These are phyloP conservation scores for Drosophila willistoni DNA, from an alignment of 1,140 invertebrate species.

Conservation along the genomic window DNA sequence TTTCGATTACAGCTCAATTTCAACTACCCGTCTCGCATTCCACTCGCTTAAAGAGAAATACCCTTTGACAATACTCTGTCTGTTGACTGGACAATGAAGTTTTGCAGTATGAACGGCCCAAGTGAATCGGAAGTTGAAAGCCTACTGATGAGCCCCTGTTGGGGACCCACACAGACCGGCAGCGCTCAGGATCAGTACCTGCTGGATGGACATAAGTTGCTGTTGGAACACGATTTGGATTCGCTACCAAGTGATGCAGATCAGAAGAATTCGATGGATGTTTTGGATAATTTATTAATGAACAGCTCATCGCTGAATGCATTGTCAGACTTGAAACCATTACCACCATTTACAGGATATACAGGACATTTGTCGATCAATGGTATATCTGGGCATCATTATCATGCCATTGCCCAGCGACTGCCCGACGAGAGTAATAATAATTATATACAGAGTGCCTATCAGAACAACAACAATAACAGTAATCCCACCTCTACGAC, in stretches of 20 bases:
- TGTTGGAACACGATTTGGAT: conserved; percentile 81
- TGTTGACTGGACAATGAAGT: conserved; percentile 83
- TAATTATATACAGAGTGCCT: conserved; percentile 86
- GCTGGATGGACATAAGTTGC: conserved; percentile 82
- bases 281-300: conserved; percentile 87
- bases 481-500: conserved; percentile 78
- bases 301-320: conserved; percentile 85
- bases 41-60: conserved; percentile 30
- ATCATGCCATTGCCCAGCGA: conserved; percentile 90
- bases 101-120: conserved; percentile 84
- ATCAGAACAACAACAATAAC: conserved; percentile 79
- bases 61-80: conserved; percentile 50
- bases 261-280: conserved; percentile 85
- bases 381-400: conserved; percentile 93
- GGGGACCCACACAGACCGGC: conserved; percentile 79
- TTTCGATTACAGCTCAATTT: not conserved
- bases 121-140: conserved; percentile 83
- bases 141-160: conserved; percentile 83
- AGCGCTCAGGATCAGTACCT: conserved; percentile 80
- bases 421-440: conserved; percentile 88
- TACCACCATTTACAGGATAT: conserved; percentile 93
- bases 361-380: conserved; percentile 92
- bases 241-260: conserved; percentile 82
- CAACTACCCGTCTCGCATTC: not conserved
- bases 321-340: conserved; percentile 92